phyloP scores from a whole-genome alignment of 2,797 vertebrate genomes.

The Geotria australis region DNA sequence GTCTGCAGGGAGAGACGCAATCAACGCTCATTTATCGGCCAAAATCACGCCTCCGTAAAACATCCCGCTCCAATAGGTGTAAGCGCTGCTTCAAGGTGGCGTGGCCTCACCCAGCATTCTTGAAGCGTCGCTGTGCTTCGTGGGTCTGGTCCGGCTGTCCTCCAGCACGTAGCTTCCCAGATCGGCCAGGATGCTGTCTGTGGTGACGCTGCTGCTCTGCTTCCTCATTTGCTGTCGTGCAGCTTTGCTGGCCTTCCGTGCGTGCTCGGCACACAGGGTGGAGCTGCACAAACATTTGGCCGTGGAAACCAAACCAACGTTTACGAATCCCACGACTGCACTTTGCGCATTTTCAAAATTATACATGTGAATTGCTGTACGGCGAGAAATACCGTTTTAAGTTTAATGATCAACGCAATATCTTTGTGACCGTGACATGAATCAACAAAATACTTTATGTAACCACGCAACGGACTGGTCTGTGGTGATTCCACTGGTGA shows the following conservation, averaged over 20 bases:
- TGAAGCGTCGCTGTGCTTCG: slow-evolving; percentile 25
- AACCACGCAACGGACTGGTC: no score
- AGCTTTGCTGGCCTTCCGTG: slow-evolving; percentile 46
- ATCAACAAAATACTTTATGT: no score
- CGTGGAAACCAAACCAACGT: background rate
- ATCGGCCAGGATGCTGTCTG: slow-evolving; percentile 54
- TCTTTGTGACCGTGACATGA: no score
- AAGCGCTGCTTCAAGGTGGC: no score
- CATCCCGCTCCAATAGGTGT: no score
- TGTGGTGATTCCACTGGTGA: no score
- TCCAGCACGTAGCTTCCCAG: slow-evolving; percentile 29
- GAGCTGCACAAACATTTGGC: slow-evolving; percentile 6
- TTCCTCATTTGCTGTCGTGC: slow-evolving; percentile 66
- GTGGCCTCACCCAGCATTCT: slow-evolving; percentile 32
- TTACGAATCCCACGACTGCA: background rate
- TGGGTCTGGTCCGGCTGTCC: no score
- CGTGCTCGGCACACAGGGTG: slow-evolving; percentile 60
- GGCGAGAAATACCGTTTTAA: no score
- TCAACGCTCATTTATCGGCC: background rate
- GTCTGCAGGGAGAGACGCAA: slow-evolving; percentile 17
- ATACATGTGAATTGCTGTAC: no score
- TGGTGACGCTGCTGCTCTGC: slow-evolving; percentile 20
- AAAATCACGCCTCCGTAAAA: background rate
- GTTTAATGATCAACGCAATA: no score
- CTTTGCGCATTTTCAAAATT: no score